Conservation (phyloP, 2,797 vertebrate species). For the Enteromius fasciolatus region DNA sequence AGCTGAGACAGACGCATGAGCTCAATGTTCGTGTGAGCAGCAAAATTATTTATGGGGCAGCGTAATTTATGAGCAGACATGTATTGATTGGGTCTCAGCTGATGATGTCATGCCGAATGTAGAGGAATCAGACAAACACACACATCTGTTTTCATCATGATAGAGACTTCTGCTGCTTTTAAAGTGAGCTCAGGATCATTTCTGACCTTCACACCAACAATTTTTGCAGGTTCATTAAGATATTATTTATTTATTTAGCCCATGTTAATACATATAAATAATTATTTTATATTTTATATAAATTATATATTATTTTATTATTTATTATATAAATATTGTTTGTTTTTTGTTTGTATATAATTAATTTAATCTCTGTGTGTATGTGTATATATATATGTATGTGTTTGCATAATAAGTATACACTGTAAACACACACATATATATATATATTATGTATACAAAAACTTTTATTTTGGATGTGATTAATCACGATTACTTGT, state of each 20-base stretch:
- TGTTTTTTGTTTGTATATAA: no score
- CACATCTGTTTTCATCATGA: background rate
- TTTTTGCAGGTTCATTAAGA: background rate
- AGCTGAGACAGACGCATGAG: background rate
- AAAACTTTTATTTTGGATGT: no score
- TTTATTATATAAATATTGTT: no score
- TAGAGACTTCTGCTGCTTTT: background rate
- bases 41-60: conserved; percentile 70
- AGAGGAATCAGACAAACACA: conserved; percentile 64
- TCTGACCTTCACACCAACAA: background rate
- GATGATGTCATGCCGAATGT: conserved; percentile 72
- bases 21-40: conserved; percentile 55
- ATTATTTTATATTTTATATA: no score
- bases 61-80: conserved; percentile 72
- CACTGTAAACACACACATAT: no score
- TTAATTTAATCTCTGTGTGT: no score
- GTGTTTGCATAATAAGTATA: no score
- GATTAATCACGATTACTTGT: no score
- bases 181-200: no score
- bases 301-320: no score
- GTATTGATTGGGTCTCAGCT: conserved; percentile 73
- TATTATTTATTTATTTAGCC: background rate
- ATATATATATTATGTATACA: no score
- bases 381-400: no score
- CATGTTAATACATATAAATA: background rate